Evolutionary conservation across 2,888 invertebrate genomes (phyloP), one percentile per base, ranked within the genome.

Genomic region (Elysia crispata): DNA sequence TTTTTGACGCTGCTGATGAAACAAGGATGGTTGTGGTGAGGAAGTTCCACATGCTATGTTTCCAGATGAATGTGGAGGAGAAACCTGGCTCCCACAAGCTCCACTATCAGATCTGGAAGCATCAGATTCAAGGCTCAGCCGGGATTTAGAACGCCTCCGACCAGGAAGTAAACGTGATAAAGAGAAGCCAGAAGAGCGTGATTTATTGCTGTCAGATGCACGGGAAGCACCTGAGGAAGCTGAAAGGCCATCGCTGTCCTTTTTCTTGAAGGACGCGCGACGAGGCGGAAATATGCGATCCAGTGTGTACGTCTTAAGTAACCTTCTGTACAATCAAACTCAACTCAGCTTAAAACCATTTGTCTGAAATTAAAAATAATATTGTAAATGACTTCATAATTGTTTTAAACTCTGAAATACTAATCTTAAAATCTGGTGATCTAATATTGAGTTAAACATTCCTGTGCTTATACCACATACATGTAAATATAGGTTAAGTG

Each of bases 171-270:
- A 83, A 23, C 88, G 81, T 28, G 88, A 82, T 5, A 90, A 82
- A 8, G 89, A 89, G 80, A 89, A 89, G 25, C 88, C 77, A 20
- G 85, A 83, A 20, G 74, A 67, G 31, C 86, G 86, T 69, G 85
- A 86, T 28, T 73, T 80, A 25, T 76, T 81, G 31, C 66, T 62
- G 23, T 87, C 89, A 0, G 89, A 89, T 23, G 85, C 83, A 50
- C 86, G 86, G 8, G 88, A 87, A 25, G 86, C 85, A 11, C 86
- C 86, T 0, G 87, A 89, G 13, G 88, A 85, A 6, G 86, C 87
- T 11, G 90, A 89, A 18, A 86, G 84, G 20, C 86, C 87, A 81
- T 90, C 89, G 50, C 86, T 87, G 75, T 89, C 88, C 75, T 85
- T 83, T 64, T 86, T 86, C 82, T 86, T 88, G 85, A 75, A 78